A percentile compares a stretch with the other conserved stretches of the same genome.
Evolutionary conservation across 2,797 vertebrate genomes (phyloP).

Genomic region (Bradypodion pumilum): DNA sequence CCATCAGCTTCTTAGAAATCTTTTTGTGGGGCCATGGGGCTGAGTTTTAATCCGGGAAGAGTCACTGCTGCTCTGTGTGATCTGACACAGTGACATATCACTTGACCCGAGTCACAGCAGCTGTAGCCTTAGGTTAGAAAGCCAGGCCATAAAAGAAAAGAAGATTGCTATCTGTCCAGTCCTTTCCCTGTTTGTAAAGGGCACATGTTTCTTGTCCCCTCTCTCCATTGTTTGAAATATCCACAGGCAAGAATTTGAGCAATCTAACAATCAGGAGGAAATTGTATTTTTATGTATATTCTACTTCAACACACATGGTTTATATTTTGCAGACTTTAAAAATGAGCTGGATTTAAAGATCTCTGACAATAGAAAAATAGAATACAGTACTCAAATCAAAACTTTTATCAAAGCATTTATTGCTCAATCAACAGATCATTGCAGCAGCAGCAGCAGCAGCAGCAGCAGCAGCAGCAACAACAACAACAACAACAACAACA

Average conservation of each 20-base stretch:
- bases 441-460: too few relatives aligned
- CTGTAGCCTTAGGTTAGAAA: constrained; percentile 55
- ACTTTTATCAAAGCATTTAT: too few relatives aligned
- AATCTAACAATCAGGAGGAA: not conserved
- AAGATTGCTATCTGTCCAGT: not conserved
- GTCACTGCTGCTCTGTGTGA: constrained; percentile 69
- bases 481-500: too few relatives aligned
- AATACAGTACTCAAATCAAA: too few relatives aligned
- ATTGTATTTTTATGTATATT: too few relatives aligned
- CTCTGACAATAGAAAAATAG: rapidly evolving
- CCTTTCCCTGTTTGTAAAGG: not conserved
- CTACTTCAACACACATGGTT: not conserved
- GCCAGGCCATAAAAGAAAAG: constrained; percentile 15
- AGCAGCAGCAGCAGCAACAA: too few relatives aligned
- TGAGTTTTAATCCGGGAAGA: constrained; percentile 70
- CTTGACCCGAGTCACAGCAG: constrained; percentile 68
- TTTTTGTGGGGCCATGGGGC: constrained; percentile 65
- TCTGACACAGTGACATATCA: constrained; percentile 74
- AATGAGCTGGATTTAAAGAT: not conserved
- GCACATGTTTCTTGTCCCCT: not conserved
- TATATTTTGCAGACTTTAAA: not conserved
- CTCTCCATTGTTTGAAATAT: not conserved
- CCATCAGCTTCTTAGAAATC: constrained; percentile 63
- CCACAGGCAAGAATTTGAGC: not conserved
- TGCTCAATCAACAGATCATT: too few relatives aligned